A percentile compares a stretch with the other conserved stretches of the same genome.
phyloP scores from a whole-genome alignment of 2,797 vertebrate species.

The Oreochromis grahami region DNA sequence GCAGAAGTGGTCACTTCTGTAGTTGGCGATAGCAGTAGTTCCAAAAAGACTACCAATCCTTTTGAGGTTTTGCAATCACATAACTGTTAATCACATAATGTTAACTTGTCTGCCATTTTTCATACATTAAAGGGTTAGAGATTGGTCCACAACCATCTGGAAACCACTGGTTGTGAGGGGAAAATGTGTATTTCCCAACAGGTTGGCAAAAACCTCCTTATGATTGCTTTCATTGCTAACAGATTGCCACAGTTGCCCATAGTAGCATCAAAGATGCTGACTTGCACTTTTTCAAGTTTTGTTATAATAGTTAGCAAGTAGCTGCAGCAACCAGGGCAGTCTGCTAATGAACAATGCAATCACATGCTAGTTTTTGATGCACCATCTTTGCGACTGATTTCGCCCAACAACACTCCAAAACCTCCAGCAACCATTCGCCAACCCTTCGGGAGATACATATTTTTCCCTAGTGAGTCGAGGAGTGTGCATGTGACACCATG shows the following conservation, averaged over 20 bases:
- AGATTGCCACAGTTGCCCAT: not conserved
- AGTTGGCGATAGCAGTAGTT: not conserved
- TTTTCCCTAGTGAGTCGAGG: fast-evolving
- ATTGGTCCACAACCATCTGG: not conserved
- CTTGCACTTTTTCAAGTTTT: not conserved
- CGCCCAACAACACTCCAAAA: not conserved
- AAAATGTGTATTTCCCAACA: not conserved
- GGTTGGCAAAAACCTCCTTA: not conserved
- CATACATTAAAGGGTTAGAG: not conserved
- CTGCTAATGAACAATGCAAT: not conserved
- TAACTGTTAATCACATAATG: not conserved
- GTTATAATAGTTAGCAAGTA: not conserved
- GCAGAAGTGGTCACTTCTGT: not conserved
- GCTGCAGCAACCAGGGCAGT: not conserved
- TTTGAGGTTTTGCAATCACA: not conserved
- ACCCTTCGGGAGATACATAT: not conserved
- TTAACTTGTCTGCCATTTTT: not conserved
- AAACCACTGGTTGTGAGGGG: fast-evolving
- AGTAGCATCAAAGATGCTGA: not conserved
- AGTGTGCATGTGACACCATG: not conserved
- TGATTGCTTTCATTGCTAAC: not conserved
- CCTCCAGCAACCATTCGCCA: not conserved
- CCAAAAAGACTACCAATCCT: not conserved
- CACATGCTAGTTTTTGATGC: not conserved
- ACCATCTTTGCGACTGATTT: not conserved